Evolutionary conservation across 2,797 vertebrate genomes (phyloP).

Genomic region (Pagetopsis macropterus): DNA sequence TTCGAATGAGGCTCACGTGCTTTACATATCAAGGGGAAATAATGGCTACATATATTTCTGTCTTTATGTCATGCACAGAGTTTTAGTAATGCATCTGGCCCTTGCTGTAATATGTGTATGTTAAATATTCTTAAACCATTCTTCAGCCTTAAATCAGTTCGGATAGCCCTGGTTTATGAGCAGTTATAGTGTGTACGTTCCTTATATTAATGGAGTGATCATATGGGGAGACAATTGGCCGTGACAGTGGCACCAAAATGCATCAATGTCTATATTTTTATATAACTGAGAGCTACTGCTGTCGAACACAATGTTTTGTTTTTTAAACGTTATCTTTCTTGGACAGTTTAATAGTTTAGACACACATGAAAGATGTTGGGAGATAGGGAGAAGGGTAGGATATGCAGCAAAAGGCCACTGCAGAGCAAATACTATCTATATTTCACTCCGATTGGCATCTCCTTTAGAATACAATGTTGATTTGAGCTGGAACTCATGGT

Average conservation of each 20-base stretch:
- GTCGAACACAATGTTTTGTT: background rate
- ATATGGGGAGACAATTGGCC: background rate
- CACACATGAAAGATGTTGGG: no score
- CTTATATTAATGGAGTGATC: background rate
- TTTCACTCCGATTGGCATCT: background rate
- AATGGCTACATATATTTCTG: no score
- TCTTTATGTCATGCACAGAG: no score
- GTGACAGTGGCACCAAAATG: background rate
- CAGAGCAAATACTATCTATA: background rate
- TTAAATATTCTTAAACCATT: background rate
- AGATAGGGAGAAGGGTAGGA: background rate
- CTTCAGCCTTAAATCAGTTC: background rate
- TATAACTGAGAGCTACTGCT: background rate
- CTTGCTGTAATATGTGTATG: background rate
- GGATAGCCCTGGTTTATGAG: no score
- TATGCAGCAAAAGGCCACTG: background rate
- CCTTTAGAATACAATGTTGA: background rate
- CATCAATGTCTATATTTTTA: background rate
- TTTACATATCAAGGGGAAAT: no score
- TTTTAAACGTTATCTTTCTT: background rate
- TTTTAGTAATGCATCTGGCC: no score
- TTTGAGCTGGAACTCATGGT: background rate
- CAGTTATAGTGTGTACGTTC: no score
- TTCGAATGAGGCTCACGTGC: background rate
- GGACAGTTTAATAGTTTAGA: background rate